Evolutionary conservation across 2,113 vertebrate genomes (phyloP).

Genomic region (Microtus montanus): DNA sequence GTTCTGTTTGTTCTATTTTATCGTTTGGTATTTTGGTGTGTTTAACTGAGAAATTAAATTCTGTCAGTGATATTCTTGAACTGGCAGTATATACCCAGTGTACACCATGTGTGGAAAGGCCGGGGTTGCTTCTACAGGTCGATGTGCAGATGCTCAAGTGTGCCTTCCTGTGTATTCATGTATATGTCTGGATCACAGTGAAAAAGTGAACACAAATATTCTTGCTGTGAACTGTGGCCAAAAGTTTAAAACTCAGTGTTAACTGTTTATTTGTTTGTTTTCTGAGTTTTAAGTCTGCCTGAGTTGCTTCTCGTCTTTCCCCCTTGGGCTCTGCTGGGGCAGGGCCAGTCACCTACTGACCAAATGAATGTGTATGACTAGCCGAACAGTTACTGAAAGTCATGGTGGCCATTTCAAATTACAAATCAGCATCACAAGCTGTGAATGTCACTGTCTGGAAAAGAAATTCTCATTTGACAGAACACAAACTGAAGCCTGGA

Average conservation of each 20-base stretch:
- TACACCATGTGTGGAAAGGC: not conserved
- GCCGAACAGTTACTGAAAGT: not conserved
- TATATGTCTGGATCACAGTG: not conserved
- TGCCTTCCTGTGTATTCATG: accelerated
- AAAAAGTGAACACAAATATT: not conserved
- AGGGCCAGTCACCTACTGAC: not conserved
- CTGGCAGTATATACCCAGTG: too few species aligned
- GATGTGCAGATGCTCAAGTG: accelerated
- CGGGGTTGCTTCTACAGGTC: not conserved
- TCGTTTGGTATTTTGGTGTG: not conserved
- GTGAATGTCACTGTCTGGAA: not conserved
- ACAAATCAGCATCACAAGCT: not conserved
- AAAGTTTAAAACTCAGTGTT: not conserved
- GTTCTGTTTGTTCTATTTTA: not conserved
- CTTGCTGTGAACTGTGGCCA: not conserved
- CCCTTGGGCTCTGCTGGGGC: not conserved
- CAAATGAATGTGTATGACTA: not conserved
- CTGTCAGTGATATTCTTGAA: not conserved
- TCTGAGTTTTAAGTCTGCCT: not conserved
- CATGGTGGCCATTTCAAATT: not conserved
- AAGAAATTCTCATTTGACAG: not conserved
- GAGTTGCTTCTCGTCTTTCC: not conserved
- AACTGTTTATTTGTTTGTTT: not conserved
- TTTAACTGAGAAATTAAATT: not conserved
- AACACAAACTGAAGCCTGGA: not conserved